Percentiles rank a stretch among this genome's conserved stretches.
phyloP scores from a whole-genome alignment of 2,797 vertebrate species.

The Ptychobarbus kaznakovi region DNA sequence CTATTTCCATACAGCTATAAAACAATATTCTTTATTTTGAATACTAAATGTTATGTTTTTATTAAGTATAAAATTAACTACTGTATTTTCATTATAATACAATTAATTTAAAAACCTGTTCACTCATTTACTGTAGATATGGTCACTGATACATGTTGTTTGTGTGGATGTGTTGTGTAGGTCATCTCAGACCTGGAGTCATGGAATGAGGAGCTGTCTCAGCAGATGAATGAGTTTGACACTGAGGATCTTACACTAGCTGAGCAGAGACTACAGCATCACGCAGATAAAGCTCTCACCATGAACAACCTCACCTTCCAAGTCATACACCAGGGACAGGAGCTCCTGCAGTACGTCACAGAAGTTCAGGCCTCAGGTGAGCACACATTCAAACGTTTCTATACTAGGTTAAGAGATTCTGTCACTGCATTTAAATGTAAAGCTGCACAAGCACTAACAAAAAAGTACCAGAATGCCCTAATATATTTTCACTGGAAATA shows the following conservation, averaged over 20 bases:
- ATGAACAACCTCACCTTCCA: slow-evolving; percentile 99
- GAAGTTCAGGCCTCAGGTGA: slow-evolving; percentile 97
- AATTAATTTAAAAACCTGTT: background rate
- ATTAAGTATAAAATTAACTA: background rate
- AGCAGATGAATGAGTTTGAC: slow-evolving; percentile 96
- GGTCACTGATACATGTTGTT: background rate
- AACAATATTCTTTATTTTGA: background rate
- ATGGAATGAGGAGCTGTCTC: slow-evolving; percentile 96
- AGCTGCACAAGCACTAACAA: background rate
- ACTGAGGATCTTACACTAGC: slow-evolving; percentile 95
- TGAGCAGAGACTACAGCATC: slow-evolving; percentile 95
- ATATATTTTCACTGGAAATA: background rate
- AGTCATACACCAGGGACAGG: slow-evolving; percentile 98
- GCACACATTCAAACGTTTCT: slow-evolving; percentile 33
- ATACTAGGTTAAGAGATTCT: background rate
- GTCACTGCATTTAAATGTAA: background rate
- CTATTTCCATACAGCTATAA: background rate
- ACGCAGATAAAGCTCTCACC: slow-evolving; percentile 96
- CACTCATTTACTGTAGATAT: background rate
- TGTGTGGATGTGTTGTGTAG: slow-evolving; percentile 67
- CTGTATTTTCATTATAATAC: background rate
- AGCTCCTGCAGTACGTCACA: slow-evolving; percentile 95
- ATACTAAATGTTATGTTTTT: background rate
- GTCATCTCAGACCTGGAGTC: slow-evolving; percentile 98
- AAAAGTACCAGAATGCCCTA: background rate